phyloP scores from a whole-genome alignment of 2,113 vertebrate species.

The Pseudois nayaur region DNA sequence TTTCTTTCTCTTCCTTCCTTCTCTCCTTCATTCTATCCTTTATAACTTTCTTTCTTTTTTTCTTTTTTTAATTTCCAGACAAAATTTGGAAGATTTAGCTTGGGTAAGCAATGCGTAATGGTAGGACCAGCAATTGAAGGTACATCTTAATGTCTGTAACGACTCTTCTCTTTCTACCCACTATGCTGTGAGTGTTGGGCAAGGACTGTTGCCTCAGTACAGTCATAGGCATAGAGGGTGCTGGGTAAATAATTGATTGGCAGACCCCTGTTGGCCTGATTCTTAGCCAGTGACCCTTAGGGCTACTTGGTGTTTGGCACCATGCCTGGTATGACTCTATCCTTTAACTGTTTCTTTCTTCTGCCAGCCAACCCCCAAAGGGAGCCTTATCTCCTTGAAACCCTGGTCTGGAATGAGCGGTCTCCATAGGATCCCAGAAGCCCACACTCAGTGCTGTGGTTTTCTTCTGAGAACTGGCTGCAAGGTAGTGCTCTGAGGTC shows the following conservation, averaged over 20 bases:
- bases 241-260: neutral
- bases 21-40: neutral
- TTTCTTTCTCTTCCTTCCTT: no score
- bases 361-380: neutral
- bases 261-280: neutral
- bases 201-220: neutral
- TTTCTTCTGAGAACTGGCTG: slow-evolving; percentile 7
- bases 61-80: neutral
- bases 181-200: neutral
- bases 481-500: slow-evolving; percentile 26
- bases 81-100: neutral
- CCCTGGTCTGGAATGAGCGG: neutral
- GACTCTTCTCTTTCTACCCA: neutral
- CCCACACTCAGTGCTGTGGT: neutral
- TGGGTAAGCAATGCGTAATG: neutral
- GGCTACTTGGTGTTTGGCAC: neutral
- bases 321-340: slow-evolving; percentile 11
- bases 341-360: slow-evolving; percentile 3
- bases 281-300: neutral
- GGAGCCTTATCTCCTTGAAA: slow-evolving; percentile 21
- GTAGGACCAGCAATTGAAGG: neutral
- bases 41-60: neutral
- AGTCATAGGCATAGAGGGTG: neutral
- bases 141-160: no score
- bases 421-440: neutral